A percentile compares a stretch with the other conserved stretches of the same genome.
phyloP scores from a whole-genome alignment of 2,797 vertebrate genomes.

The Gymnothorax reevesii region DNA sequence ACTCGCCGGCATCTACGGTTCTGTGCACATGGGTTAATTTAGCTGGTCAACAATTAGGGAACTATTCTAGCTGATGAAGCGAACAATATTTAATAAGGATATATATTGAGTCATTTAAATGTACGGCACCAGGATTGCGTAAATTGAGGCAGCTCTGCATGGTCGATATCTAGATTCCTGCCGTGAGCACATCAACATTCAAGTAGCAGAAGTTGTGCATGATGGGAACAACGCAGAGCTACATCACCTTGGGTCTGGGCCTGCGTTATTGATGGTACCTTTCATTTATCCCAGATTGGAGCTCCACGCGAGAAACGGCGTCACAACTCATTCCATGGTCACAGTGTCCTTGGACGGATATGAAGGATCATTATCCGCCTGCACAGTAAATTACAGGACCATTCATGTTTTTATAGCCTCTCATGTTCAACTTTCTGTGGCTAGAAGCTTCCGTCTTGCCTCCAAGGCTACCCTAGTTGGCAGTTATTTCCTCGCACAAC shows the following conservation, averaged over 20 bases:
- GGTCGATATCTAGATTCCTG: not conserved
- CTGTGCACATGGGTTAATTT: no score
- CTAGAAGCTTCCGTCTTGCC: not conserved
- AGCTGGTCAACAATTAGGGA: no score
- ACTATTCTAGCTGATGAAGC: no score
- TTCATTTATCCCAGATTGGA: not conserved
- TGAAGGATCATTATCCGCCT: no score
- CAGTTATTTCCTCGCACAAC: not conserved
- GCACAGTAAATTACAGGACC: not conserved
- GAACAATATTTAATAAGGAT: no score
- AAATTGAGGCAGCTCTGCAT: not conserved
- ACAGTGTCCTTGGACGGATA: not conserved
- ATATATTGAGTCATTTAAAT: not conserved
- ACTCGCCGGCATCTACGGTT: no score
- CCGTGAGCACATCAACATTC: not conserved
- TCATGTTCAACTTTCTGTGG: not conserved
- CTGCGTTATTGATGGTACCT: not conserved
- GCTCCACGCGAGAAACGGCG: not conserved
- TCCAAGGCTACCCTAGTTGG: not conserved
- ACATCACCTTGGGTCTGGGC: not conserved
- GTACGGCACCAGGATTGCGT: not conserved
- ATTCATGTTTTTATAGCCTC: conserved; percentile 10
- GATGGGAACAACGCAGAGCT: not conserved
- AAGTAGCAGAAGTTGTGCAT: not conserved
- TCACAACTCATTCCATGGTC: not conserved